These are phyloP conservation scores for Dusona sp. DNA, from an alignment of 2,888 invertebrate genomes.

Conservation along the genomic window DNA sequence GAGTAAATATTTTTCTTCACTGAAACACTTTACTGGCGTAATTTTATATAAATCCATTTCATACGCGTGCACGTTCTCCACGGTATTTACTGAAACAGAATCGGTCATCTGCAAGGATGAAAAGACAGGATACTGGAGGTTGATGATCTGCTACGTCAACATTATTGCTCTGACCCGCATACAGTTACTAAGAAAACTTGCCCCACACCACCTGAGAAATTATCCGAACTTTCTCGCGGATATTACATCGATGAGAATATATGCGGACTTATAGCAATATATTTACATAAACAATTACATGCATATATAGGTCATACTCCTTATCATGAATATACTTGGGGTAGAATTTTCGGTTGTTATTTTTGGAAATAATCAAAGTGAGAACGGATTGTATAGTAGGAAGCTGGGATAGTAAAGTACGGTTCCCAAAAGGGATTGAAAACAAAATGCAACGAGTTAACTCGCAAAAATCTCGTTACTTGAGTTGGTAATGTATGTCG, in stretches of 20 bases:
- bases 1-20: not conserved
- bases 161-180: not conserved
- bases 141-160: not conserved
- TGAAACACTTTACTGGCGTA: not conserved
- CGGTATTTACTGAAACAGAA: not conserved
- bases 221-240: not conserved
- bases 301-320: not conserved
- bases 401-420: conserved; percentile 1
- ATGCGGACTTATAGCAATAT: not conserved
- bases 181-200: conserved; percentile 6
- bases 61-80: not conserved
- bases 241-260: not conserved
- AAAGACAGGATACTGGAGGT: not conserved
- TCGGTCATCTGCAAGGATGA: not conserved
- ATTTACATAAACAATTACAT: not conserved
- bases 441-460: conserved; percentile 45
- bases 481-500: conserved; percentile 38
- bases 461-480: conserved; percentile 72
- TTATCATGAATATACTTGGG: not conserved
- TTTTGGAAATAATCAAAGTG: not conserved
- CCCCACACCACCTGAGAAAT: not conserved
- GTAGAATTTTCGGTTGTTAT: not conserved
- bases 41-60: not conserved
- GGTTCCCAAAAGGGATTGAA: conserved; percentile 41
- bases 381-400: not conserved